phyloP scores from a whole-genome alignment of 1,140 invertebrate species.

The Teleopsis dalmanni region DNA sequence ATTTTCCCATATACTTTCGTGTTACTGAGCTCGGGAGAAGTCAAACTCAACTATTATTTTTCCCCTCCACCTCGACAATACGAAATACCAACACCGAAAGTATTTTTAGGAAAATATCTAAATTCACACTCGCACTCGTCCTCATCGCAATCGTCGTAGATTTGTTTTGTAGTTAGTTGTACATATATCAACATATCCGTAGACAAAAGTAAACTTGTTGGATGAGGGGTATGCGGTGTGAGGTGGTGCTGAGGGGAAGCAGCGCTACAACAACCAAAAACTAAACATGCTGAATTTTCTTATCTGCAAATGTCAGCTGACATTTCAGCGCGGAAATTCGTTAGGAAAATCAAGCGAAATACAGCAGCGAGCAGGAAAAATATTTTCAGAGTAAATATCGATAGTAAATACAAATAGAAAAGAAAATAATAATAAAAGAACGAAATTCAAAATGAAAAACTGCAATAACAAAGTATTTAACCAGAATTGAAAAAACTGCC shows the following conservation, averaged over 20 bases:
- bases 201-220: neutral
- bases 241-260: neutral
- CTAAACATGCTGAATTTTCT: constrained; percentile 8
- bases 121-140: too few relatives aligned
- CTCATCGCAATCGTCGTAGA: too few relatives aligned
- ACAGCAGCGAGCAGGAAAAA: neutral
- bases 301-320: constrained; percentile 10
- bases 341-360: neutral
- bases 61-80: too few relatives aligned
- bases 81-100: too few relatives aligned
- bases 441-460: too few relatives aligned
- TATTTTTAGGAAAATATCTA: too few relatives aligned
- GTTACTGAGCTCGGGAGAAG: too few relatives aligned
- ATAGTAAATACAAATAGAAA: neutral
- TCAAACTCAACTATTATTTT: too few relatives aligned
- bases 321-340: constrained; percentile 5
- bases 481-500: too few relatives aligned
- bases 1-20: too few relatives aligned
- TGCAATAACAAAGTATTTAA: too few relatives aligned
- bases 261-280: neutral
- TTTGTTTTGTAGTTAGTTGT: too few relatives aligned
- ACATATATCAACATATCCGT: neutral
- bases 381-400: neutral
- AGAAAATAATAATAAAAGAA: neutral
- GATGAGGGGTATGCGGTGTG: neutral